Percentiles rank a stretch among this genome's conserved stretches.
These are phyloP conservation scores for Chlorocebus sabaeus DNA, from an alignment of 2,113 vertebrate genomes.

Conservation along the genomic window DNA sequence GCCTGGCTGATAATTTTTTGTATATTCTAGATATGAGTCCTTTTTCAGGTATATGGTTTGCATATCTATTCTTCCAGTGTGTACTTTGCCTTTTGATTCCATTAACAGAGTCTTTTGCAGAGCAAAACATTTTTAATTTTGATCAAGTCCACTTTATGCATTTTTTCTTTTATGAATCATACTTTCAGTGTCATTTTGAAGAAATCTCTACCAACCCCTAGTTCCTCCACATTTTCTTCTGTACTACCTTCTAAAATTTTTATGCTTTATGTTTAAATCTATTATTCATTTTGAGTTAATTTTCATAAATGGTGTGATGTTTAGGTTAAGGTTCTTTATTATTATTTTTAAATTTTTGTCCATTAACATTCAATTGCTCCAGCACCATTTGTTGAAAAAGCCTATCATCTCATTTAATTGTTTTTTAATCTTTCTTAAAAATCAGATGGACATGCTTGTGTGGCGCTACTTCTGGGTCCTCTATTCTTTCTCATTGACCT, in stretches of 20 bases:
- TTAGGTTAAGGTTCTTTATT: not conserved
- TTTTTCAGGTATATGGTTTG: not conserved
- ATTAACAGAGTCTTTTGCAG: not conserved
- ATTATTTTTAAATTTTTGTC: not conserved
- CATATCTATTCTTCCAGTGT: not conserved
- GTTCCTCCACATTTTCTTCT: not conserved
- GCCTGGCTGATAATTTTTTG: no score
- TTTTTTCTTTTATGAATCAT: not conserved
- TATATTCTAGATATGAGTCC: not conserved
- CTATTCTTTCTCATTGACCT: not conserved
- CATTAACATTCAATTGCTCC: not conserved
- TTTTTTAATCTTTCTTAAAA: not conserved
- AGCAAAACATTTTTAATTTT: not conserved
- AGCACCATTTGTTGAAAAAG: not conserved
- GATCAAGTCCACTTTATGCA: not conserved
- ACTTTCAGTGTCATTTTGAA: not conserved
- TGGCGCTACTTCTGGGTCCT: not conserved
- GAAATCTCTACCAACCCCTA: not conserved
- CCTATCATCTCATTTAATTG: not conserved
- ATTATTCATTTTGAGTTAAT: not conserved
- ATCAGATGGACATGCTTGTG: not conserved
- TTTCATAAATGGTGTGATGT: not conserved
- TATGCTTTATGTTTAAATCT: not conserved
- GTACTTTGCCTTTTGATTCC: not conserved
- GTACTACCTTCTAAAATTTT: not conserved